A percentile compares a stretch with the other conserved stretches of the same genome.
Evolutionary conservation across 1,140 invertebrate genomes (phyloP).

Genomic region (Chymomyza costata): DNA sequence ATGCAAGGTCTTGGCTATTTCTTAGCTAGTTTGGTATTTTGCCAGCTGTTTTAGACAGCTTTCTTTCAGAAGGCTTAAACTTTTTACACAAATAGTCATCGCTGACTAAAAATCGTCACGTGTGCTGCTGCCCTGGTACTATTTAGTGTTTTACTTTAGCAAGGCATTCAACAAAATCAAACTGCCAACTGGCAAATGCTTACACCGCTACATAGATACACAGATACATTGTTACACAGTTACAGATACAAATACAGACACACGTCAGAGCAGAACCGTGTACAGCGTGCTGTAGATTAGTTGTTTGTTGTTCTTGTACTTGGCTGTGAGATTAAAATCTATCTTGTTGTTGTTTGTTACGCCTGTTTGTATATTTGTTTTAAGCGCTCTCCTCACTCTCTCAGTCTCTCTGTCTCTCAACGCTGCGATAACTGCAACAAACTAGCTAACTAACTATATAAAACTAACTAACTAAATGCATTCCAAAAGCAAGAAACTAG

Average conservation of each 20-base stretch:
- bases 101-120: constrained; percentile 54
- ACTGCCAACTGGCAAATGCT: constrained; percentile 39
- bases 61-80: too few relatives aligned
- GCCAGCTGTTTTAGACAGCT: too few relatives aligned
- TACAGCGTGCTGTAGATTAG: constrained; percentile 62
- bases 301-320: too few relatives aligned
- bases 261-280: constrained; percentile 14
- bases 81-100: too few relatives aligned
- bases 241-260: constrained; percentile 23
- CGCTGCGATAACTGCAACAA: too few relatives aligned
- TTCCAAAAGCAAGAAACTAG: constrained; percentile 68
- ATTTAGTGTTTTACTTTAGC: constrained; percentile 22
- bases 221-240: constrained; percentile 1
- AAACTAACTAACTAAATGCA: constrained; percentile 57
- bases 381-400: constrained; percentile 5
- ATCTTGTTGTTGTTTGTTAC: constrained; percentile 56
- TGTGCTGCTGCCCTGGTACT: constrained; percentile 24
- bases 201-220: constrained; percentile 17
- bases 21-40: too few relatives aligned
- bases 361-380: constrained; percentile 25
- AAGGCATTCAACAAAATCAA: constrained; percentile 38
- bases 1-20: too few relatives aligned
- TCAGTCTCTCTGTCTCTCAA: constrained; percentile 16
- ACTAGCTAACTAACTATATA: too few relatives aligned
- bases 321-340: constrained; percentile 64